Base-by-base conservation (phyloP, 2,113 vertebrate species). In the Misgurnus anguillicaudatus region DNA sequence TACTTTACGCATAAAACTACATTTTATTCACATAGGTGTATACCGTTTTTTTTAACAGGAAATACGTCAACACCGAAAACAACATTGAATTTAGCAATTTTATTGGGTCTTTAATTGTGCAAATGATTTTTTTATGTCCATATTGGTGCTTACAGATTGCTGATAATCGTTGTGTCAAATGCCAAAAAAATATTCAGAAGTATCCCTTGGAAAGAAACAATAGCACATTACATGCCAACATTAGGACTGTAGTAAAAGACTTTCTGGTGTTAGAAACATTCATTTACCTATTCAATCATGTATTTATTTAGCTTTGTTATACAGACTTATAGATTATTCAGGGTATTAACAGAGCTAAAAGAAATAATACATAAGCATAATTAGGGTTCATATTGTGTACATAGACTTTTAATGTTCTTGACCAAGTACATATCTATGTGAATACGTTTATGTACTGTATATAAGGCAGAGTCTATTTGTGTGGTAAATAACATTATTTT, bases 401-500 rank as follows among this genome's bases (percentile, higher is more conserved):
- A 93, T 92, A 92, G 82, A 87, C 86, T 90, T 91, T 90, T 86
- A 83, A 90, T 90, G 86, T 89, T 87, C 87, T 66, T 79, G 69
- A 71, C 66, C 85, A 85, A 90, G 85, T 89, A 88, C 87, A 91
- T 91, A 92, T 93, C 89, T 88, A 88, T 89, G 87, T 89, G 88
- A 91, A 90, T 88, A 91, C 88, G 88, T 91, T 76, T 10, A 62
- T 93, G 90, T 93, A 92, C 85, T 93, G 90, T 93, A 92, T 89
- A 92, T 93, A 93, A 87, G 87, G 87, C 86, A 91, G 90, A 92
- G 90, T 91, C 87, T 92, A 92, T 92, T 92, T 93, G 89, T 92
- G 90, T 89, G 85, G 88, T 92, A 90, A 89, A 74, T 60, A 91
- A 68, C 86, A 86, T 90, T 92, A 92, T 93, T 92, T 92, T 92